Percentiles rank a stretch among this genome's conserved stretches.
phyloP scores from a whole-genome alignment of 2,888 invertebrate species.

The Branchellion lobata region DNA sequence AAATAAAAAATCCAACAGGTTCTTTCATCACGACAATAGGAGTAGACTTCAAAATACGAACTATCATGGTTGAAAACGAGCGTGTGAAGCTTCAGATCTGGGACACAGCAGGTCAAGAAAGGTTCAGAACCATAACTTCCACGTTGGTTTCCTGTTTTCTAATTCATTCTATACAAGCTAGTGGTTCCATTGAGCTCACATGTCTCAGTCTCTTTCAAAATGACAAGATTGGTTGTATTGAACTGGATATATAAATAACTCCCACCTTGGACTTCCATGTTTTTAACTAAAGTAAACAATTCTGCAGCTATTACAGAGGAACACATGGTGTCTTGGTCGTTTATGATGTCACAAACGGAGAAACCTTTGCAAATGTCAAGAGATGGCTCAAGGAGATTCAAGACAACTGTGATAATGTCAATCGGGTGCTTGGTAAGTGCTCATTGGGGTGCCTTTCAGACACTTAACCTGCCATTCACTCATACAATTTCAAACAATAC shows the following conservation, averaged over 20 bases:
- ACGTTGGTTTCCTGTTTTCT: slow-evolving; percentile 71
- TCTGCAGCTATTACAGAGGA: slow-evolving; percentile 82
- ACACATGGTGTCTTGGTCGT: slow-evolving; percentile 99
- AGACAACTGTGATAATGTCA: slow-evolving; percentile 98
- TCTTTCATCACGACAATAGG: slow-evolving; percentile 93
- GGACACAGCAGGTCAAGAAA: slow-evolving; percentile 66
- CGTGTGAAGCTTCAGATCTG: slow-evolving; percentile 73
- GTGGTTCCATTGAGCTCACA: too few species aligned
- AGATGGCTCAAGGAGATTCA: slow-evolving; percentile 99
- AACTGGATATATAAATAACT: too few species aligned
- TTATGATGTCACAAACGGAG: slow-evolving; percentile 97
- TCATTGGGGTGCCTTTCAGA: too few species aligned
- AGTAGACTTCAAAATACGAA: slow-evolving; percentile 98
- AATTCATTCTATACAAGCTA: too few species aligned
- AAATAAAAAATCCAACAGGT: slow-evolving; percentile 57
- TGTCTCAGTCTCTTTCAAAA: too few species aligned
- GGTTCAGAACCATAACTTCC: slow-evolving; percentile 82
- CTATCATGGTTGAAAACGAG: slow-evolving; percentile 69
- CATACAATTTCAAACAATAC: background rate
- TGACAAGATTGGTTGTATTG: too few species aligned
- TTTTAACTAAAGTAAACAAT: too few species aligned
- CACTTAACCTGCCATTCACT: background rate
- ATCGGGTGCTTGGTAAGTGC: slow-evolving; percentile 84
- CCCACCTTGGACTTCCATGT: too few species aligned
- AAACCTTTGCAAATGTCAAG: slow-evolving; percentile 98